Percentiles rank a stretch among this genome's conserved stretches.
These are phyloP conservation scores for Delphinapterus leucas DNA, from an alignment of 2,113 vertebrate genomes.

Conservation along the genomic window DNA sequence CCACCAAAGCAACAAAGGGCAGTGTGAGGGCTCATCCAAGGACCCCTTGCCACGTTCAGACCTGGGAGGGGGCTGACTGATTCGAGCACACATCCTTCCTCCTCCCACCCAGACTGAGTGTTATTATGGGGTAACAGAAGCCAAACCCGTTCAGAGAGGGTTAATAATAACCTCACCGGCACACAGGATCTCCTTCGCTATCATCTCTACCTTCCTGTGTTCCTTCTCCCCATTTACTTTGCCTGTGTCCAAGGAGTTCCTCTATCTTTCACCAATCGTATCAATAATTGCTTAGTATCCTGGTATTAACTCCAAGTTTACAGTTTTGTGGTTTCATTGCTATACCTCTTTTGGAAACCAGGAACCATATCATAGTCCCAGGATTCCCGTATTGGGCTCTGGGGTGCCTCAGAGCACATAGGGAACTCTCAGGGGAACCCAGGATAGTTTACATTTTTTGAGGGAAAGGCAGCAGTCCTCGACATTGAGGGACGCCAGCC, in stretches of 20 bases:
- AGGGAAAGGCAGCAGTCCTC: not conserved
- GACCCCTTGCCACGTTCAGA: not conserved
- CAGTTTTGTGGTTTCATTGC: not conserved
- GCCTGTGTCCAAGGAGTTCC: not conserved
- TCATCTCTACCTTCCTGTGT: not conserved
- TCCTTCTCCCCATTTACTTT: not conserved
- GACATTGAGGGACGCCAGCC: not conserved
- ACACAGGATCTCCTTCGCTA: not conserved
- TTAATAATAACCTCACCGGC: not conserved
- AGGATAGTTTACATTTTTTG: not conserved
- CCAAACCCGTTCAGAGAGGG: not conserved
- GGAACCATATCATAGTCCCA: not conserved
- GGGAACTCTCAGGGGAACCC: not conserved
- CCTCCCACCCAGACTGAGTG: not conserved
- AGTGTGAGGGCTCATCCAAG: not conserved
- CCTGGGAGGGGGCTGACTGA: not conserved
- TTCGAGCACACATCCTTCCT: not conserved
- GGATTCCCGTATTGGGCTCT: not conserved
- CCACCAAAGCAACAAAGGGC: not conserved
- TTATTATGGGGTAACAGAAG: not conserved
- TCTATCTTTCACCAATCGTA: not conserved
- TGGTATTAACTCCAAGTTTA: not conserved
- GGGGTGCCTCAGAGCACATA: not conserved
- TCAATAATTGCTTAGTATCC: not conserved
- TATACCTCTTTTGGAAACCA: not conserved